These are phyloP conservation scores for Temnothorax curvispinosus DNA, from an alignment of 1,140 invertebrate genomes.

Conservation along the genomic window DNA sequence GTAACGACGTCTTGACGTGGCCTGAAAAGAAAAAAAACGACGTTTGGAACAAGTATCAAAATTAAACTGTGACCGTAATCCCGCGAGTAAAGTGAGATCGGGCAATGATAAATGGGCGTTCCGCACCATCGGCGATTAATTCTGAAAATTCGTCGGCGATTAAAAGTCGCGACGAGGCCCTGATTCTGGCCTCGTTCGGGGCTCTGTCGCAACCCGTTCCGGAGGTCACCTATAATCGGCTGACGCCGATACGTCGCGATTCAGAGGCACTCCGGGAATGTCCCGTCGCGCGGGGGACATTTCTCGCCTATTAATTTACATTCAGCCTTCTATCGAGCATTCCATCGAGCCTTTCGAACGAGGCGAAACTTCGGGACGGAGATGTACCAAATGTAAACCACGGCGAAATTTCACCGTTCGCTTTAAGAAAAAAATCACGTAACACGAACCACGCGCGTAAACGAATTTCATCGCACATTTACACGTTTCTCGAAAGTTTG, in stretches of 20 bases:
- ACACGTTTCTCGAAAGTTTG: not conserved
- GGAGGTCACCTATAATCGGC: not conserved
- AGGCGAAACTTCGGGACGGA: not conserved
- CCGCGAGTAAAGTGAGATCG: not conserved
- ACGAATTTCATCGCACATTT: not conserved
- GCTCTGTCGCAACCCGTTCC: conserved; percentile 11
- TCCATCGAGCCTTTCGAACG: not conserved
- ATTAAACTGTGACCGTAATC: not conserved
- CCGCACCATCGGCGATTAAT: conserved; percentile 22
- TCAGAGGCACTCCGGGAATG: not conserved
- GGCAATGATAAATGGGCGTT: conserved; percentile 9
- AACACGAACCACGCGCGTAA: not conserved
- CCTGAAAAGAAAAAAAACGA: conserved; percentile 87
- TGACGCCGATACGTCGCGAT: conserved; percentile 7
- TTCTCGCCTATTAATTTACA: conserved; percentile 37
- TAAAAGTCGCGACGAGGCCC: not conserved
- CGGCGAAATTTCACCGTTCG: not conserved
- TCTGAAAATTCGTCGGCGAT: conserved; percentile 22
- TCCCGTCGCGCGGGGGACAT: not conserved
- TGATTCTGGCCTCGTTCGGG: conserved; percentile 14
- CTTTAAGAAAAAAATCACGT: not conserved
- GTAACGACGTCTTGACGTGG: conserved; percentile 92
- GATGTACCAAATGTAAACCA: no score
- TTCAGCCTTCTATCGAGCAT: not conserved
- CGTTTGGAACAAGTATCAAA: conserved; percentile 46